Evolutionary conservation across 2,113 vertebrate genomes (phyloP).

Genomic region (Zosterops japonicus): DNA sequence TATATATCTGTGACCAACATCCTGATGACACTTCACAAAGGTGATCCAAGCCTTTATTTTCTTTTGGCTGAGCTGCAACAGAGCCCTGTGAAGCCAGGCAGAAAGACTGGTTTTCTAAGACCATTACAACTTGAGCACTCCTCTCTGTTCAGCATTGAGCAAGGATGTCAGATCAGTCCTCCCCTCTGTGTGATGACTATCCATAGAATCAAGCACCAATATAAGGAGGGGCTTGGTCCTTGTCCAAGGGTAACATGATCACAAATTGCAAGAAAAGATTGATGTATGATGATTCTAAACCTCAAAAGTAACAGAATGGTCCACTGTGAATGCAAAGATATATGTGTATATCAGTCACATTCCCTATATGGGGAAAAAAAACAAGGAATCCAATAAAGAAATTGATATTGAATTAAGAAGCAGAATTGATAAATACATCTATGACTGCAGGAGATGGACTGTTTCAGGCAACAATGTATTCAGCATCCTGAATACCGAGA

Average conservation of each 20-base stretch:
- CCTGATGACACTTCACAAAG: neutral
- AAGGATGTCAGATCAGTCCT: neutral
- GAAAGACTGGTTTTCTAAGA: neutral
- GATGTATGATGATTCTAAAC: neutral
- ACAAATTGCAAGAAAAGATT: neutral
- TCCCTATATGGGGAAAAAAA: neutral
- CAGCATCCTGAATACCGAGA: neutral
- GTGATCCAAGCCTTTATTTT: neutral
- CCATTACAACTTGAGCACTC: neutral
- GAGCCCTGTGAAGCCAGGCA: neutral
- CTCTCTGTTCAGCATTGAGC: neutral
- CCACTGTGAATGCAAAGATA: neutral
- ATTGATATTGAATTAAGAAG: neutral
- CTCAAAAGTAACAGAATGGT: neutral
- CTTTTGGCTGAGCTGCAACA: neutral
- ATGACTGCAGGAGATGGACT: neutral
- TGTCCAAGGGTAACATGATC: neutral
- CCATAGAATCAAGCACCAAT: neutral
- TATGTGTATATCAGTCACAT: neutral
- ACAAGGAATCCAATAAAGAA: neutral
- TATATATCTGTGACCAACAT: neutral
- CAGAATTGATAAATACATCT: neutral
- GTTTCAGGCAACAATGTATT: neutral
- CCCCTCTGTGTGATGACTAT: neutral
- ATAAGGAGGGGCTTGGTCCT: neutral